Conservation (phyloP, 2,888 invertebrate genomes). For the Cephus pulcher region DNA sequence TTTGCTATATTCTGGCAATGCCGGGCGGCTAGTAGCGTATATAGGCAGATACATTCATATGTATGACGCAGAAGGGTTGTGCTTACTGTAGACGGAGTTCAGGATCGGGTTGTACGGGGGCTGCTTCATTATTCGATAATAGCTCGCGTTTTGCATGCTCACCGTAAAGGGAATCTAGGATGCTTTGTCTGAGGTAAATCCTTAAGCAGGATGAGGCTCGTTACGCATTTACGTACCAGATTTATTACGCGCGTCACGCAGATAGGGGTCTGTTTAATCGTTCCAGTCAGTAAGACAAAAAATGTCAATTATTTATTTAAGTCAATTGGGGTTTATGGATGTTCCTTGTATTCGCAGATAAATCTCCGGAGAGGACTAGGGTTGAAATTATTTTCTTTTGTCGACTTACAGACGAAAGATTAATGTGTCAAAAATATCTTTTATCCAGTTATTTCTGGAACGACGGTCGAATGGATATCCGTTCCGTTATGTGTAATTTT, state of each 20-base stretch:
- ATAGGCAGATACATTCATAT: neutral
- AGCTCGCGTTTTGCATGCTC: neutral
- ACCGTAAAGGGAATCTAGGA: neutral
- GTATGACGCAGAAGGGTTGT: slow-evolving; percentile 18
- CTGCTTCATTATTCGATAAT: neutral
- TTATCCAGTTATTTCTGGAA: neutral
- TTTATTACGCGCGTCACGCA: neutral
- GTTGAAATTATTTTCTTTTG: neutral
- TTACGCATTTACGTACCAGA: neutral
- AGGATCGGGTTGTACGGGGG: neutral
- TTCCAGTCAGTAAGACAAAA: neutral
- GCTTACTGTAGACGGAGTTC: neutral
- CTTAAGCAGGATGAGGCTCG: neutral
- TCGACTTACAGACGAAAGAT: neutral
- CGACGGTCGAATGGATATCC: neutral
- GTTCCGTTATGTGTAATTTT: neutral
- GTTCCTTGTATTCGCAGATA: neutral
- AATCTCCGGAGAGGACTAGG: neutral
- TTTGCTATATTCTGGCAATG: neutral
- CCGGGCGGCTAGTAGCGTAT: neutral
- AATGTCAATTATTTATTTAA: neutral
- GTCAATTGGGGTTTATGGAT: neutral
- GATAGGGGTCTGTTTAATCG: neutral
- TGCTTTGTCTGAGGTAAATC: neutral
- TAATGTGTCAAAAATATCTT: neutral